These are phyloP conservation scores for Polypterus senegalus DNA, from an alignment of 2,113 vertebrate genomes.

Conservation along the genomic window DNA sequence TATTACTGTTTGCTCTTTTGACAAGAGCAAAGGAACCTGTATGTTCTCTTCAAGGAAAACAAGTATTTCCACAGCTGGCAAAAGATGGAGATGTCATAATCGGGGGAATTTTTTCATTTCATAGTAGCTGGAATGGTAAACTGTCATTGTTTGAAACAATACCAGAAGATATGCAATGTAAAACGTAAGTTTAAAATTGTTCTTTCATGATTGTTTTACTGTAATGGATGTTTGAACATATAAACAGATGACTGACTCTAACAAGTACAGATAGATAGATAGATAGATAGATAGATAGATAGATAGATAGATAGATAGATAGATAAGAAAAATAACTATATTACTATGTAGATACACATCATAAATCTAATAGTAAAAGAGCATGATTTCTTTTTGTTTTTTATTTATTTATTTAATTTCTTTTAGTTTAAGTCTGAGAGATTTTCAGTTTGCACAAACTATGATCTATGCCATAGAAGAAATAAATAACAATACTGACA, in stretches of 20 bases:
- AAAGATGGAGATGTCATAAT: background rate
- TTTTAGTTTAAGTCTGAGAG: background rate
- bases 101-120: background rate
- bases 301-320: background rate
- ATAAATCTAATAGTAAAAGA: background rate
- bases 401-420: background rate
- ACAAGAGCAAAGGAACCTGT: background rate
- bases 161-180: background rate
- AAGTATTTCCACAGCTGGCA: background rate
- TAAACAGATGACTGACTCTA: background rate
- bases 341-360: background rate
- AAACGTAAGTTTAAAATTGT: background rate
- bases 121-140: background rate
- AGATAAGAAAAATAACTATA: background rate
- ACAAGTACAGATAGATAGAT: background rate
- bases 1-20: background rate
- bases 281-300: background rate
- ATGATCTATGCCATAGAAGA: slow-evolving; percentile 57
- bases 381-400: background rate
- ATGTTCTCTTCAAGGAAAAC: background rate
- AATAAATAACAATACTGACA: slow-evolving; percentile 40
- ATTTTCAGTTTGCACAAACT: slow-evolving; percentile 20
- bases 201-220: too few species aligned
- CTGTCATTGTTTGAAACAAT: background rate
- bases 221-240: background rate